phyloP scores from a whole-genome alignment of 2,113 vertebrate genomes.

The Pomatorhinus ruficollis region DNA sequence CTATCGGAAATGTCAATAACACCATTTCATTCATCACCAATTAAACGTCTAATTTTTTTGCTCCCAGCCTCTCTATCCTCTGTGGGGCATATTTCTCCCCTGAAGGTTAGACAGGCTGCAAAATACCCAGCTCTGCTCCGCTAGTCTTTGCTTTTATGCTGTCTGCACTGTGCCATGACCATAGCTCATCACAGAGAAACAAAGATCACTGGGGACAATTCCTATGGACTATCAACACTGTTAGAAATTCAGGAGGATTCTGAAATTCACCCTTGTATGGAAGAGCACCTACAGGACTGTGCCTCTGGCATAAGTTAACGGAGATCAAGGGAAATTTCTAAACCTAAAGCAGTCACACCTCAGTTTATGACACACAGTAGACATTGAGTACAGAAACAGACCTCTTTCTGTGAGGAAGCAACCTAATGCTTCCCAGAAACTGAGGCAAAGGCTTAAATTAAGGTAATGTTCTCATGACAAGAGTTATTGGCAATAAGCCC shows the following conservation, averaged over 20 bases:
- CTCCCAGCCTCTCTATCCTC: neutral
- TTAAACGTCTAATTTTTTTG: neutral
- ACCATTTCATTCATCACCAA: neutral
- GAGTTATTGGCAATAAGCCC: neutral
- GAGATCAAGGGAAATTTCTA: neutral
- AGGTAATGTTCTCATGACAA: neutral
- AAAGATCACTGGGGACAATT: neutral
- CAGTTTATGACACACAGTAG: neutral
- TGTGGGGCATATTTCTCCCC: neutral
- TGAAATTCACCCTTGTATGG: neutral
- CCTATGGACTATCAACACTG: neutral
- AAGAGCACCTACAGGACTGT: neutral
- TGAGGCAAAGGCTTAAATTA: neutral
- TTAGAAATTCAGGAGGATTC: neutral
- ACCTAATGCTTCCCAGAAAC: neutral
- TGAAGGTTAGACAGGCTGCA: neutral
- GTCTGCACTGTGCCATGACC: neutral
- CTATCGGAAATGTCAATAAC: constrained; percentile 45
- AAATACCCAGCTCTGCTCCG: neutral
- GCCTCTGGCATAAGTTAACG: neutral
- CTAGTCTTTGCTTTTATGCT: neutral
- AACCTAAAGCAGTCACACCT: neutral
- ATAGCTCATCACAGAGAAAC: neutral
- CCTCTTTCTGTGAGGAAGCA: neutral
- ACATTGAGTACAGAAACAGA: neutral